Percentiles rank a stretch among this genome's conserved stretches.
Evolutionary conservation across 2,113 vertebrate species (phyloP).

Genomic region (Nibea coibor): DNA sequence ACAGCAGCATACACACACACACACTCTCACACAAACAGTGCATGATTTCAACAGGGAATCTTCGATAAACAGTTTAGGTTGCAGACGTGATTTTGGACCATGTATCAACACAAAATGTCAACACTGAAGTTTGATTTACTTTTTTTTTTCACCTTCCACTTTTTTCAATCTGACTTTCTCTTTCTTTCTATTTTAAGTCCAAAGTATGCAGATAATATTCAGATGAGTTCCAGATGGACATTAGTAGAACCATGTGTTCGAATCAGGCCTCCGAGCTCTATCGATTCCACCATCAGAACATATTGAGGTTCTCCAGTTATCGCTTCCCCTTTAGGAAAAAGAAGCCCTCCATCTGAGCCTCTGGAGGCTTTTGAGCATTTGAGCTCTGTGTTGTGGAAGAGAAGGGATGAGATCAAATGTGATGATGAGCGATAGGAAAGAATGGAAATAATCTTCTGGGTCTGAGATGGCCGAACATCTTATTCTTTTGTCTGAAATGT

Average conservation of each 20-base stretch:
- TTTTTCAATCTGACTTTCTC: constrained; percentile 20
- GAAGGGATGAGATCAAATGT: constrained; percentile 28
- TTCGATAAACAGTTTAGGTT: constrained; percentile 29
- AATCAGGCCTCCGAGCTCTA: constrained; percentile 53
- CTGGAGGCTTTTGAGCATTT: constrained; percentile 38
- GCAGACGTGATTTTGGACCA: neutral
- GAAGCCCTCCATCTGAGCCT: constrained; percentile 23
- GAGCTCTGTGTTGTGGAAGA: constrained; percentile 28
- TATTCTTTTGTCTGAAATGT: neutral
- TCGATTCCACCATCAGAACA: constrained; percentile 57
- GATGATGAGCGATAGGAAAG: constrained; percentile 5
- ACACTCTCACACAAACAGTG: neutral
- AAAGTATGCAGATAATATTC: constrained; percentile 68
- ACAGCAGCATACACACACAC: neutral
- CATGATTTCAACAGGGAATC: constrained; percentile 24
- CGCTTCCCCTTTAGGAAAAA: constrained; percentile 37
- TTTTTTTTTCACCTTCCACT: constrained; percentile 29
- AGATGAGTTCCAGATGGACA: constrained; percentile 75
- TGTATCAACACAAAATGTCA: constrained; percentile 21
- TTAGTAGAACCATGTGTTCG: constrained; percentile 69
- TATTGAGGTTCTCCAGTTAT: constrained; percentile 55
- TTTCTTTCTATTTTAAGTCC: constrained; percentile 56
- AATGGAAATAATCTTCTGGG: constrained; percentile 21
- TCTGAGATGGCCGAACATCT: neutral
- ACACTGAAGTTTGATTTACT: constrained; percentile 14